These are phyloP conservation scores for Microplitis demolitor DNA, from an alignment of 1,140 invertebrate genomes.

Conservation along the genomic window DNA sequence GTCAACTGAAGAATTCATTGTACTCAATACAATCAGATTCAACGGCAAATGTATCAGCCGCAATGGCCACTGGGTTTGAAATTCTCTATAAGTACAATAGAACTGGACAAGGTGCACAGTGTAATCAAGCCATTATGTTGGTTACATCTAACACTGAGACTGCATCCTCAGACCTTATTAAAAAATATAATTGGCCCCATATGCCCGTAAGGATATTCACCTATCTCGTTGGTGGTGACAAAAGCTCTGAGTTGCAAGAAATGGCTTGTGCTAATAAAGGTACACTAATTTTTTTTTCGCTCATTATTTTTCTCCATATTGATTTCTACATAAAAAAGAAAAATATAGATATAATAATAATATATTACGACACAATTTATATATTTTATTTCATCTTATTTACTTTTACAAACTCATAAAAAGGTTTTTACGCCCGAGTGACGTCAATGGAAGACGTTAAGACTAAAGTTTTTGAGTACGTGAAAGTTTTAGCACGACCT, in stretches of 20 bases:
- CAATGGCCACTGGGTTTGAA: constrained; percentile 89
- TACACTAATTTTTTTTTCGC: constrained; percentile 45
- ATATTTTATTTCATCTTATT: constrained; percentile 1
- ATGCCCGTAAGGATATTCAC: constrained; percentile 95
- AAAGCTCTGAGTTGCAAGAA: constrained; percentile 82
- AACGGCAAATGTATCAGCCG: constrained; percentile 91
- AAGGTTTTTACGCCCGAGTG: constrained; percentile 87
- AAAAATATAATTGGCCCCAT: constrained; percentile 88
- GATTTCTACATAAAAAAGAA: background rate
- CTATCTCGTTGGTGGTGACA: constrained; percentile 93
- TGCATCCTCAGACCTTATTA: constrained; percentile 81
- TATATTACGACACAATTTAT: background rate
- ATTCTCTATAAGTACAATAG: constrained; percentile 87
- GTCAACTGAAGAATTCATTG: constrained; percentile 79
- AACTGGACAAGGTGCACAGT: constrained; percentile 82
- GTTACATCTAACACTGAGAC: constrained; percentile 79
- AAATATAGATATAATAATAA: background rate
- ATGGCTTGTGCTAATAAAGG: constrained; percentile 98
- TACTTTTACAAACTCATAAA: too few relatives aligned
- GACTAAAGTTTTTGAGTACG: constrained; percentile 88
- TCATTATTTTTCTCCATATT: background rate
- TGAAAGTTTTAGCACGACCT: constrained; percentile 87
- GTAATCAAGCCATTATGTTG: constrained; percentile 98
- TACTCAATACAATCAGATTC: constrained; percentile 71
- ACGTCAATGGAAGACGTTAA: constrained; percentile 81